Evolutionary conservation across 2,113 vertebrate genomes (phyloP), one percentile per base, ranked within the genome.

Genomic region (Caracal caracal): DNA sequence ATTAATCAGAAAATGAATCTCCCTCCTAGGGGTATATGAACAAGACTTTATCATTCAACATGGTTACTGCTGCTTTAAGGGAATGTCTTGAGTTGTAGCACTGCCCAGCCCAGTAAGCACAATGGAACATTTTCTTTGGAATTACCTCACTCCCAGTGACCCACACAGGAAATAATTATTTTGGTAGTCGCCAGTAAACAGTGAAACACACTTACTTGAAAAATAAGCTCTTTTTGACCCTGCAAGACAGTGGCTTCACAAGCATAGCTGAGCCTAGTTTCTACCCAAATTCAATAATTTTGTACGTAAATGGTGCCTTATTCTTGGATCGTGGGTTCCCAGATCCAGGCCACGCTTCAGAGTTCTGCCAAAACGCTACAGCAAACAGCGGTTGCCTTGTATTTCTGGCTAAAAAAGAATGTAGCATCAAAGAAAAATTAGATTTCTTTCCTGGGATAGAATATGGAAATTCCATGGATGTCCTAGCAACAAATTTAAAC

Each of bases 311-410:
- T 98, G 97, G 76, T 97, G 87, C 76, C 98, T 98, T 99, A 98
- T 98, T 98, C 98, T 98, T 98, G 97, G 97, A 97, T 93, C 94
- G 97, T 98, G 98, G 86, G 95, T 97, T 98, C 97, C 97, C 98
- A 98, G 95, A 90, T 90, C 85, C 93, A 97, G 95, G 96, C 97
- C 96, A 91, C 95, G 81, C 92, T 93, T 97, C 28, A 97, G 76
- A 96, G 75, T 98, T 98, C 97, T 98, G 98, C 98, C 98, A 98
- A 98, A 98, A 98, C 94, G 66, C 78, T 86, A 97, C 92, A 86
- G 96, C 95, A 97, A 98, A 99, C 98, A 99, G 98, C 95, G 96
- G 89, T 98, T 98, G 98, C 96, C 97, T 98, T 99, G 98, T 99
- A 87, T 96, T 98, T 97, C 96, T 98, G 92, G 93, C 92, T 95